Conservation (phyloP, 2,113 vertebrate genomes). For the Phylloscopus trochiloides region DNA sequence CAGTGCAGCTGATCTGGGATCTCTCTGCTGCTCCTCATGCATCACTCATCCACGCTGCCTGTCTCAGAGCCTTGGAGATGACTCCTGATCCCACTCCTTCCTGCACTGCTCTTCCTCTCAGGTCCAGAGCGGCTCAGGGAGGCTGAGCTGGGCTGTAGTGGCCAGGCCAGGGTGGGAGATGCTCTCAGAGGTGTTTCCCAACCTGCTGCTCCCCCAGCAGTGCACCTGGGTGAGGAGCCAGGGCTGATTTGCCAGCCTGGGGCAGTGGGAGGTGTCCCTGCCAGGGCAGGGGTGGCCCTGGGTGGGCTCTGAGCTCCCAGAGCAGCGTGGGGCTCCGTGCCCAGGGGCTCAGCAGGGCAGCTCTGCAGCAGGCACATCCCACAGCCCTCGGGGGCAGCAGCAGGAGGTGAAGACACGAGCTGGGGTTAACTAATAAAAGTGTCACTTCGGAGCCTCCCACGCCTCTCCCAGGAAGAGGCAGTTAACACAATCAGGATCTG, state of each 20-base stretch:
- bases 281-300: not conserved
- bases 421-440: not conserved
- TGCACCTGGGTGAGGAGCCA: rapidly evolving
- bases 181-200: not conserved
- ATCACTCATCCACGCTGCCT: rapidly evolving
- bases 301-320: rapidly evolving
- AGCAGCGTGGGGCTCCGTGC: too few species aligned
- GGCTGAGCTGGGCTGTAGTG: rapidly evolving
- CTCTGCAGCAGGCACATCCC: not conserved
- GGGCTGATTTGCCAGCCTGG: not conserved
- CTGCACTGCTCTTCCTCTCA: not conserved
- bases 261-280: not conserved
- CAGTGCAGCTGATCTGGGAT: rapidly evolving
- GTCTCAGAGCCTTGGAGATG: rapidly evolving
- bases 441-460: not conserved
- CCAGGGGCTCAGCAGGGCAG: not conserved
- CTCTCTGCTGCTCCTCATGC: rapidly evolving
- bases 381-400: rapidly evolving
- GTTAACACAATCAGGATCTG: not conserved
- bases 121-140: not conserved
- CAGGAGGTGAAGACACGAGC: rapidly evolving
- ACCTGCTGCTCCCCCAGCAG: not conserved
- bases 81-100: rapidly evolving
- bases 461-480: not conserved
- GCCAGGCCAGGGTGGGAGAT: not conserved